These are phyloP conservation scores for Lycorma delicatula DNA, from an alignment of 1,140 invertebrate genomes.

Conservation along the genomic window DNA sequence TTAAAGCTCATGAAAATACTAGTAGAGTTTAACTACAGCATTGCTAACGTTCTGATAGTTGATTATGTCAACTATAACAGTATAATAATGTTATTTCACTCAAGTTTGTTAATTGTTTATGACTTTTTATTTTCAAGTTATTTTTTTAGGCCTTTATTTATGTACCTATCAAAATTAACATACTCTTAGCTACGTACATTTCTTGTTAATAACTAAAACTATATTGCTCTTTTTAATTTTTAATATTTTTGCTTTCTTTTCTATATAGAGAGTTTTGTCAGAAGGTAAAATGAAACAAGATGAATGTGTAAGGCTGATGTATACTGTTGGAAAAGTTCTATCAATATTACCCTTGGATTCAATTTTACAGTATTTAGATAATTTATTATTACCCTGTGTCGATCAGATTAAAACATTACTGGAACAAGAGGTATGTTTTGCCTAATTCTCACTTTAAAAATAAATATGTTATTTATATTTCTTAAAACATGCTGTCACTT, in stretches of 20 bases:
- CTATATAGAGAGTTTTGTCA: constrained; percentile 41
- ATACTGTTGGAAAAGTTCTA: constrained; percentile 62
- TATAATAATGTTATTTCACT: no score
- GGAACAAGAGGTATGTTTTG: background rate
- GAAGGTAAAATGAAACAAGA: constrained; percentile 46
- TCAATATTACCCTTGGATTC: constrained; percentile 52
- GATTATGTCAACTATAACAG: no score
- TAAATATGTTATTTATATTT: constrained; percentile 5
- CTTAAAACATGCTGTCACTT: background rate
- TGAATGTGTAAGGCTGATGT: constrained; percentile 65
- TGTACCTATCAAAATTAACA: no score
- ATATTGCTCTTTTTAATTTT: background rate
- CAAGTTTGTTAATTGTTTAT: no score
- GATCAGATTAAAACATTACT: constrained; percentile 8
- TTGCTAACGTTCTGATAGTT: no score
- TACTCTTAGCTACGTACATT: no score
- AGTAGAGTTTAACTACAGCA: no score
- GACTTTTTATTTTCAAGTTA: no score
- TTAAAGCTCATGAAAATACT: no score
- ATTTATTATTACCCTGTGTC: constrained; percentile 41
- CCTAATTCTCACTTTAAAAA: background rate
- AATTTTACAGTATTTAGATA: constrained; percentile 59
- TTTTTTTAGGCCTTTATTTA: no score
- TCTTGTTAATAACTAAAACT: no score
- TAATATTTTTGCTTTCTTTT: background rate